Conservation (phyloP, 2,113 vertebrate species). For the Callopanchax toddi region DNA sequence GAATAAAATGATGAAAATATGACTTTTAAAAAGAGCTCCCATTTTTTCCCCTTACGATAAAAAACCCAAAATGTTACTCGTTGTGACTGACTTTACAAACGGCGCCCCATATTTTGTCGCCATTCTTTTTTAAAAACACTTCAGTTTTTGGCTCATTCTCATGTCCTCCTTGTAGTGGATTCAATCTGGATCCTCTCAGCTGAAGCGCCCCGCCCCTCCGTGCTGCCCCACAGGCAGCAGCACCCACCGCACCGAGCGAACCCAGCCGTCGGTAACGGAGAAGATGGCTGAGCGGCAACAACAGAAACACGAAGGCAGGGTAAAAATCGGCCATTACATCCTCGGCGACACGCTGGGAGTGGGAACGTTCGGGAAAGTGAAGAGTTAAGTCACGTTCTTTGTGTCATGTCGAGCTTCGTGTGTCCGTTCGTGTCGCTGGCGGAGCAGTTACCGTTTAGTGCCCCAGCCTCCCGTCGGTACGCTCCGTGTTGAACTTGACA, state of each 20-base stretch:
- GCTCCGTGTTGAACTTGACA: conserved; percentile 58
- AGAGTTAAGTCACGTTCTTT: conserved; percentile 89
- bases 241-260: conserved; percentile 71
- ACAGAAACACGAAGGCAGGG: conserved; percentile 94
- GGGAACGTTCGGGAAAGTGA: conserved; percentile 98
- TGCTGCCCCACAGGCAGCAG: conserved; percentile 34
- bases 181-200: background rate
- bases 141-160: background rate
- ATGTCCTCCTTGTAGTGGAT: background rate
- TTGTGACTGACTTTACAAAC: too few species aligned
- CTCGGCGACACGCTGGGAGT: conserved; percentile 97
- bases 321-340: conserved; percentile 96
- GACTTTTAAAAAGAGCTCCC: too few species aligned
- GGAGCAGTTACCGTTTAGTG: conserved; percentile 24
- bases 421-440: conserved; percentile 13
- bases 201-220: conserved; percentile 50
- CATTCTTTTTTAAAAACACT: background rate
- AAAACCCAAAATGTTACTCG: too few species aligned
- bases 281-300: conserved; percentile 95
- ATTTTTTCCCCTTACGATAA: too few species aligned
- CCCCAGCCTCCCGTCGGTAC: conserved; percentile 11
- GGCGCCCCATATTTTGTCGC: too few species aligned
- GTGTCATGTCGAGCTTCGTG: conserved; percentile 10
- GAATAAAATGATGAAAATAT: too few species aligned
- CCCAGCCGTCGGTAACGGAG: conserved; percentile 67